Base-by-base conservation (phyloP, 2,113 vertebrate genomes). In the Hirundichthys speculiger region DNA sequence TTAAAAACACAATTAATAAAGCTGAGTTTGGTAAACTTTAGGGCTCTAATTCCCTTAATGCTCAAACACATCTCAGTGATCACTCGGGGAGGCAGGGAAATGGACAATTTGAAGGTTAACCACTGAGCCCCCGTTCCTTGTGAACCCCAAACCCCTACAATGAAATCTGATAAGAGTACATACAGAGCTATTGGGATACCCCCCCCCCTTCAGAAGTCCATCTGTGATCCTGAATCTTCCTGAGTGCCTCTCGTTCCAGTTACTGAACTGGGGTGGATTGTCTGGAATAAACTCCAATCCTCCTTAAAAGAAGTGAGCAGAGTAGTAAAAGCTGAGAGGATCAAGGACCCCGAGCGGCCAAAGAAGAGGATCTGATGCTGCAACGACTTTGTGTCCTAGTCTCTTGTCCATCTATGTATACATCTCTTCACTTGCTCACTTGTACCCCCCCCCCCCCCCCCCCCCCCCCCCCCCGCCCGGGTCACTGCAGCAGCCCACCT, bases 231-330 rank as follows among this genome's bases (percentile, higher is more conserved):
- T 45, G 69, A 86, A 82, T 88, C 87, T 86, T 63, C 40, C 73
- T 84, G 82, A 89, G 90, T 88, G 88, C 78, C 59, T 79, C 71
- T 83, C 69, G 70, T 85, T 90, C 89, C 82, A 90, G 80, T 92
- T 91, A 79, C 85, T 84, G 76, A 84, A 88, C 85, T 76, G 79
- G 82, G 79, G 54, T 87, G 86, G 92, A 92, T 91, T 86, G 86
- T 84, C 77, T 85, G 84, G 83, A 89, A 91, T 92, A 90, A 92
- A 90, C 87, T 89, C 76, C 90, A 93, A 91, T 92, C 91, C 91
- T 88, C 79, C 85, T 87, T 86, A 84, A 86, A 73, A 85, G 67
- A 88, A 70, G 69, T 60, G 76, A 62, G 70, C 59, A 57, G 64
- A 22, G 64, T 71, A 24, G 68, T 62, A 59, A 86, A 85, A 85